Evolutionary conservation across 1,140 invertebrate species (phyloP).

Genomic region (Pygmarrhopalites habei): DNA sequence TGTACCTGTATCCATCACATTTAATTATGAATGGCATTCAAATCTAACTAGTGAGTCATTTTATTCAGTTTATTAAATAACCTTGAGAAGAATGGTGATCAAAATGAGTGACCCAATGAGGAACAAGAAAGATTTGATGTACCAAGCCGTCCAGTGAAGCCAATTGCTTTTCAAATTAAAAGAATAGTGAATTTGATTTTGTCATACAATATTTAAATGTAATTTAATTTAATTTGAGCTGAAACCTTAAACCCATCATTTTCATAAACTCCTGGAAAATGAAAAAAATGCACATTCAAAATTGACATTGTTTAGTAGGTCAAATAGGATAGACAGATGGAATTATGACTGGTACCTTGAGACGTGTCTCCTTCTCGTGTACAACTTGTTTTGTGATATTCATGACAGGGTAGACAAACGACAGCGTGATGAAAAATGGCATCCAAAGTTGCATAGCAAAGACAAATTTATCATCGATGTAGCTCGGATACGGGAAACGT

Average conservation of each 20-base stretch:
- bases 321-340: no score
- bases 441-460: slow-evolving; percentile 61
- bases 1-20: background rate
- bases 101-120: slow-evolving; percentile 53
- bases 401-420: slow-evolving; percentile 67
- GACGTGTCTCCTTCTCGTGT: slow-evolving; percentile 50
- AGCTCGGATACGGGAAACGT: slow-evolving; percentile 66
- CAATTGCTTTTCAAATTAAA: no score
- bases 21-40: no score
- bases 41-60: no score
- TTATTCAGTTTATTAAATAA: background rate
- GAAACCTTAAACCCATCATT: slow-evolving; percentile 79
- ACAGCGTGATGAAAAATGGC: slow-evolving; percentile 66
- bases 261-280: slow-evolving; percentile 66
- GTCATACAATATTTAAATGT: no score
- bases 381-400: slow-evolving; percentile 63
- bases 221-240: no score
- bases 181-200: no score
- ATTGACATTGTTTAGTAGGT: no score
- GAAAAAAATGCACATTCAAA: no score
- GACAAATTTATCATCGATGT: slow-evolving; percentile 60
- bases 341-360: no score
- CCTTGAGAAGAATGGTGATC: slow-evolving; percentile 47
- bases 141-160: slow-evolving; percentile 78
- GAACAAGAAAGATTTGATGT: slow-evolving; percentile 64